Evolutionary conservation across 2,888 invertebrate species (phyloP), one percentile per base, ranked within the genome.

Genomic region (Rugalucina vietnamica): DNA sequence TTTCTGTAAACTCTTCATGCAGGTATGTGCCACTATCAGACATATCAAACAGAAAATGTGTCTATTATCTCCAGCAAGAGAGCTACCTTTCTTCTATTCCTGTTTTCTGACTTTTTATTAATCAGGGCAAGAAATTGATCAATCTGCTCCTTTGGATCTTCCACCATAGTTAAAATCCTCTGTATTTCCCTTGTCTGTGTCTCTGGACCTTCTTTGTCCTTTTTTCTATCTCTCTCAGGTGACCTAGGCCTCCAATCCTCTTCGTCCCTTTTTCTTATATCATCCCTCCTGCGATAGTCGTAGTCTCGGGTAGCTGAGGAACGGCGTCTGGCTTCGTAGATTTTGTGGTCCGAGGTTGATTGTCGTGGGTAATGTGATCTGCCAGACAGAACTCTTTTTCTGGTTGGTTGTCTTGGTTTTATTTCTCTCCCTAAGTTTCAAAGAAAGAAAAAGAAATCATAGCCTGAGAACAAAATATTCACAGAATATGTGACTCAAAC

Each of bases 121-220:
- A 91, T 76, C 10, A 90, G 76, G 18, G 88, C 85, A 32, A 93
- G 76, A 74, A 93, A 91, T 50, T 91, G 81, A n/a, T 89, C 75
- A 18, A 90, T 88, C 76, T 92, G 92, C 57, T 93, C 92, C 36
- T 89, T 79, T 2, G 91, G 91, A 83, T 93, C 91, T 70, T 91
- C 89, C n/a, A 93, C 89, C 29, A 93, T 43, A 0, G 90, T 90
- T 32, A 93, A 78, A 12, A 93, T 93, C 57, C 85, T 88, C 76
- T 89, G 87, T 18, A 92, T 90, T 86, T 91, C 91, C 72, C 89
- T 78, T 36, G 86, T 88, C 73, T 91, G 85, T 21, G 81, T 34
- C 34, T 65, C 65, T 29, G 65, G 49, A 2, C 43, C 24, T 50
- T 65, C 27, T 78, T 65, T 34, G 10, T 65, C 65, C 65, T 34